Conservation (phyloP, 2,888 invertebrate species). For the Leptinotarsa juncta region DNA sequence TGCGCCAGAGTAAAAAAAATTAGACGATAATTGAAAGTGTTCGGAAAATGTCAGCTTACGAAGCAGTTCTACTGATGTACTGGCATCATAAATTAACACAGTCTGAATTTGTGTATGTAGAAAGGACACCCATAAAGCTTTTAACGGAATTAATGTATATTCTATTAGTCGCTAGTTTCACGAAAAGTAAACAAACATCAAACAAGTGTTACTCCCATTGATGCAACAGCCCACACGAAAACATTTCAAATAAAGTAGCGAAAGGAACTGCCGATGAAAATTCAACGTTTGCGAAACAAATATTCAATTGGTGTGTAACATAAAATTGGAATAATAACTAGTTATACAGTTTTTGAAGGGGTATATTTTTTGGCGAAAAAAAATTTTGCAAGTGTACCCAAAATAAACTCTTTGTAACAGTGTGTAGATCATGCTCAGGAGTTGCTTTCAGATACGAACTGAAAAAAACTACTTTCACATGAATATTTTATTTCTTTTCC, state of each 20-base stretch:
- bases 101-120: slow-evolving; percentile 16
- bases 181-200: slow-evolving; percentile 27
- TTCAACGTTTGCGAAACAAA: background rate
- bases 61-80: background rate
- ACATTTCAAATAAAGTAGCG: slow-evolving; percentile 9
- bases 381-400: no score
- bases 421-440: no score
- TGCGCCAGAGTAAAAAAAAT: no score
- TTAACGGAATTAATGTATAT: slow-evolving; percentile 9
- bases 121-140: slow-evolving; percentile 23
- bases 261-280: background rate
- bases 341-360: no score
- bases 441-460: no score
- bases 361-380: no score
- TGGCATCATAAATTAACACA: background rate
- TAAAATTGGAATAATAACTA: background rate
- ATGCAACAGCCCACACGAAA: background rate
- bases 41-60: background rate
- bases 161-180: slow-evolving; percentile 24
- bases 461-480: no score
- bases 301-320: background rate
- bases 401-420: no score
- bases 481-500: no score
- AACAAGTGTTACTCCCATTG: slow-evolving; percentile 5
- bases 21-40: background rate